Percentiles rank a stretch among this genome's conserved stretches.
Conservation (phyloP, 1,140 invertebrate species). For the Drosophila fuyamai region DNA sequence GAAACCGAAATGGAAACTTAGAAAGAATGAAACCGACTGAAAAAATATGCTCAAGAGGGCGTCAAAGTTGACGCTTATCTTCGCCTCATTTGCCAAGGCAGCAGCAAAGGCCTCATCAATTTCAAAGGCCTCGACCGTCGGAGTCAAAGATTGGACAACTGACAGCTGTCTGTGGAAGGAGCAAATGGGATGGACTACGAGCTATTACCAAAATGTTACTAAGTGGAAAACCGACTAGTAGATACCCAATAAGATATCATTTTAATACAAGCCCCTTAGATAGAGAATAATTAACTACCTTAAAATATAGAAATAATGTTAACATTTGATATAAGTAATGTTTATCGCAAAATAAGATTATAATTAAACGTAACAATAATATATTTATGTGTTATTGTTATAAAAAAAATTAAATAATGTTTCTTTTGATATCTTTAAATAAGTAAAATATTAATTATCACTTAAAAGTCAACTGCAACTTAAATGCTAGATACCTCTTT, state of each 20-base stretch:
- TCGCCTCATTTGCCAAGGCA: slow-evolving; percentile 76
- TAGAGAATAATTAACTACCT: too few species aligned
- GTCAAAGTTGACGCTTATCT: slow-evolving; percentile 79
- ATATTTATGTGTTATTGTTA: too few species aligned
- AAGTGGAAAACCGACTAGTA: not conserved
- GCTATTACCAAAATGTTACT: slow-evolving; percentile 17
- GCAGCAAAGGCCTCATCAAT: slow-evolving; percentile 75
- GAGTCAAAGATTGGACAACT: slow-evolving; percentile 55
- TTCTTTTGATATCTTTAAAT: too few species aligned
- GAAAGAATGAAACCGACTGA: slow-evolving; percentile 23
- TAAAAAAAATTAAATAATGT: too few species aligned
- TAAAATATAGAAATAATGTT: too few species aligned
- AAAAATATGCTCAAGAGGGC: slow-evolving; percentile 57
- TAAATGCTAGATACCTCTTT: not conserved
- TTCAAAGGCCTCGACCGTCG: slow-evolving; percentile 47
- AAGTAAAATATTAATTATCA: too few species aligned
- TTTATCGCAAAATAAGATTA: too few species aligned
- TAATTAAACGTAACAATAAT: too few species aligned
- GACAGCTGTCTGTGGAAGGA: slow-evolving; percentile 56
- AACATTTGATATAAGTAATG: too few species aligned
- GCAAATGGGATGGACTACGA: not conserved
- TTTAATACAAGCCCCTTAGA: too few species aligned
- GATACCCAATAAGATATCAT: not conserved
- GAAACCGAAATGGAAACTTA: slow-evolving; percentile 31
- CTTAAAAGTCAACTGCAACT: not conserved